Percentiles rank a stretch among this genome's conserved stretches.
Evolutionary conservation across 23 tunicate genomes (phyloP).

Genomic region (Trididemnum nubilum): DNA sequence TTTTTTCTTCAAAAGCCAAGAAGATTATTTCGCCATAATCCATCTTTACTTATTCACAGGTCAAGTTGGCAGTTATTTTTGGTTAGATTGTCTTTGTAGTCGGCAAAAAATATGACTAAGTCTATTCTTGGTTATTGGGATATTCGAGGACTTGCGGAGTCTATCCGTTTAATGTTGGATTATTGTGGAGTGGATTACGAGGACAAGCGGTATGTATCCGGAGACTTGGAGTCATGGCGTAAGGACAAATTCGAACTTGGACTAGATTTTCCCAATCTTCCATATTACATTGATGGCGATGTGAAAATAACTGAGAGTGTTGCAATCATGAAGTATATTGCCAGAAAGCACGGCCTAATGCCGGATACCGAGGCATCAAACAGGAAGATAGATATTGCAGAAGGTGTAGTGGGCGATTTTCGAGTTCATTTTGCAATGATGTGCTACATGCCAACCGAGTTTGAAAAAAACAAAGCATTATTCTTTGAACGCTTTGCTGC

Average conservation of each 20-base stretch:
- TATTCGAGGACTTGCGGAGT: conserved; percentile 14
- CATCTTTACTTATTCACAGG: no score
- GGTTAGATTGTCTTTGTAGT: no score
- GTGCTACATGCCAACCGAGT: background rate
- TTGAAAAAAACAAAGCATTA: background rate
- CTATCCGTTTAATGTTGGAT: conserved; percentile 18
- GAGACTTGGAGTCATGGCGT: background rate
- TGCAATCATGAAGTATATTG: conserved; percentile 4
- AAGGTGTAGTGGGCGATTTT: background rate
- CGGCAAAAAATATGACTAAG: conserved; percentile 5
- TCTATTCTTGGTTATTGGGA: conserved; percentile 33
- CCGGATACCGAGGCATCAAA: background rate
- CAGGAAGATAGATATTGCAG: background rate
- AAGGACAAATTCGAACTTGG: conserved; percentile 7
- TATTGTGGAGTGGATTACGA: conserved; percentile 13
- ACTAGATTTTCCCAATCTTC: no score
- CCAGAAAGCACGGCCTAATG: background rate
- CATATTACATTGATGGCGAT: conserved; percentile 31
- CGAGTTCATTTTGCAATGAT: background rate
- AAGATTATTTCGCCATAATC: no score
- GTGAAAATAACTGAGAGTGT: conserved; percentile 17
- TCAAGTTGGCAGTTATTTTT: no score
- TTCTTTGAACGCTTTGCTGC: background rate
- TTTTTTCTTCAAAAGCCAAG: no score
- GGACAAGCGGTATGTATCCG: background rate